Percentiles rank a stretch among this genome's conserved stretches.
phyloP scores from a whole-genome alignment of 2,797 vertebrate genomes.

The Trachurus trachurus region DNA sequence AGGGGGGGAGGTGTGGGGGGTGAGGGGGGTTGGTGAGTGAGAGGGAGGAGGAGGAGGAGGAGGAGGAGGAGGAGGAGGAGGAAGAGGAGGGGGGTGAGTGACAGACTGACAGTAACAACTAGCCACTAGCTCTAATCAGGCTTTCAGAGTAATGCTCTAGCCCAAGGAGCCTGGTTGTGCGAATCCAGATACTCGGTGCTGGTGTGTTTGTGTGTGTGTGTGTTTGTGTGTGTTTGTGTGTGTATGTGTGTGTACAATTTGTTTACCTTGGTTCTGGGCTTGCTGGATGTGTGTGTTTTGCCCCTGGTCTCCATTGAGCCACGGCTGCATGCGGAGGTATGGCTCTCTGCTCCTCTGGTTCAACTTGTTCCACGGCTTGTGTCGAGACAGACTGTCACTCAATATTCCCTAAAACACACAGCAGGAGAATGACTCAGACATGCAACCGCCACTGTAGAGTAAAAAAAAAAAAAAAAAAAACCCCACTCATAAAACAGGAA shows the following conservation, averaged over 20 bases:
- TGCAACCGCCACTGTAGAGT: constrained; percentile 11
- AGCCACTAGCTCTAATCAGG: constrained; percentile 78
- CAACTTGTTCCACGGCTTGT: constrained; percentile 96
- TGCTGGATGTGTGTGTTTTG: constrained; percentile 86
- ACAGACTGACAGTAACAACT: constrained; percentile 79
- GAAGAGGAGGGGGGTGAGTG: constrained; percentile 60
- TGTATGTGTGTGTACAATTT: constrained; percentile 32
- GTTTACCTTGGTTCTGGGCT: constrained; percentile 81
- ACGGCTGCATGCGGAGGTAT: constrained; percentile 97
- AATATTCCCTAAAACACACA: constrained; percentile 90
- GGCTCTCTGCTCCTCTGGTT: constrained; percentile 96
- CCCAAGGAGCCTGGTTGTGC: constrained; percentile 46
- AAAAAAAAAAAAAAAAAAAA: constrained; percentile 1
- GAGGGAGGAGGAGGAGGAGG: constrained; percentile 2
- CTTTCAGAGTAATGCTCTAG: constrained; percentile 56
- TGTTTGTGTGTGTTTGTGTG: constrained; percentile 20
- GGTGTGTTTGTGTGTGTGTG: constrained; percentile 20
- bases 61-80: background rate
- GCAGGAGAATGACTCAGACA: constrained; percentile 45
- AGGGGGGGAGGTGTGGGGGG: constrained; percentile 60
- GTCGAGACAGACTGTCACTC: constrained; percentile 94
- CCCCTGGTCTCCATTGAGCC: constrained; percentile 96
- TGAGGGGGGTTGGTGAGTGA: constrained; percentile 15
- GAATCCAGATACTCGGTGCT: constrained; percentile 31
- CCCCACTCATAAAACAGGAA: background rate